Percentiles rank a stretch among this genome's conserved stretches.
Evolutionary conservation across 2,797 vertebrate genomes (phyloP).

Genomic region (Euphonia xanthogaster): DNA sequence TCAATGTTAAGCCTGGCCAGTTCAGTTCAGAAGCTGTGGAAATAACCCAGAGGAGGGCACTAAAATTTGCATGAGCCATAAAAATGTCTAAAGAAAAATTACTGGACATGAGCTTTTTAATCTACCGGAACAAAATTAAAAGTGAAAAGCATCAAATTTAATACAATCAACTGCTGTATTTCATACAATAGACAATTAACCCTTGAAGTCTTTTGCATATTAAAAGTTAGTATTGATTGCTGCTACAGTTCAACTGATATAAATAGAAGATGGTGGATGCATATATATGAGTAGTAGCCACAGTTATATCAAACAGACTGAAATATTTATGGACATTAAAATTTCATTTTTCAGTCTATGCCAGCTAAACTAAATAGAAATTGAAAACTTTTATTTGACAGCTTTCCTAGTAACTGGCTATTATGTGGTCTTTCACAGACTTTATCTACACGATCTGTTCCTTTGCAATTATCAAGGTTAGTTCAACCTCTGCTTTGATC

Average conservation of each 20-base stretch:
- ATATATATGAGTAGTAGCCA: neutral
- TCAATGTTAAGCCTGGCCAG: neutral
- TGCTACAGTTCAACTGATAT: neutral
- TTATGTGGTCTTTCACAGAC: neutral
- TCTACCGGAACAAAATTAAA: neutral
- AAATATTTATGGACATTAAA: constrained; percentile 17
- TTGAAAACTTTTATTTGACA: neutral
- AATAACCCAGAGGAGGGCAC: neutral
- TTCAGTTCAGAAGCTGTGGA: neutral
- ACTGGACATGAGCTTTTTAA: neutral
- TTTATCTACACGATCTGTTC: neutral
- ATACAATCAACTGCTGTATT: neutral
- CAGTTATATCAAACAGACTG: neutral
- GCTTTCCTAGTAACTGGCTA: neutral
- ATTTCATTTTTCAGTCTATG: neutral
- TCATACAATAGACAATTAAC: neutral
- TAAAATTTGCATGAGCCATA: neutral
- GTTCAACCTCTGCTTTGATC: neutral
- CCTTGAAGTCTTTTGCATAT: neutral
- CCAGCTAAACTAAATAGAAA: neutral
- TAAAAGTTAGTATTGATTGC: neutral
- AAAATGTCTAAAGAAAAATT: neutral
- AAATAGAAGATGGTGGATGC: neutral
- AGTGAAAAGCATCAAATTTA: neutral
- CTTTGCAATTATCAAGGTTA: neutral